Base-by-base conservation (phyloP, 2,888 invertebrate genomes). In the Sphinx pinastri region DNA sequence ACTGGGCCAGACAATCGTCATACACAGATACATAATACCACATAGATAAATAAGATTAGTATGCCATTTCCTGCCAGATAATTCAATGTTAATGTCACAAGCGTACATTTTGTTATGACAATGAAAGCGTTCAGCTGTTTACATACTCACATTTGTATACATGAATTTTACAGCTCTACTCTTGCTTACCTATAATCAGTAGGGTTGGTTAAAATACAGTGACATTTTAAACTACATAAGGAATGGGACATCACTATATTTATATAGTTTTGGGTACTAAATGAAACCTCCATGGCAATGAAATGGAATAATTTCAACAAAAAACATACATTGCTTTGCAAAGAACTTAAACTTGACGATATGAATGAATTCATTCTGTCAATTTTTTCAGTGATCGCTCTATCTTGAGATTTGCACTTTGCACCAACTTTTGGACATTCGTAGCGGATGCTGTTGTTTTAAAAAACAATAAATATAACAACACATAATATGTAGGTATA, bases 171-270 rank as follows among this genome's bases (percentile, higher is more conserved):
- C 84, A 74, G 84, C 85, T 82, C 79, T 92, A 92, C 71, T 92
- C 90, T 77, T 81, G 87, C 91, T 92, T 92, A 90, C 92, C 92
- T 92, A 92, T 83, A 91, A 91, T 60, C 55, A 69, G 47, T 72
- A 79, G 73, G 74, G 73, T 72, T 38, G 70, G 67, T 67, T 74
- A 77, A 76, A 78, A 70, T 68, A 70, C 67, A 68, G 54, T 69
- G 59, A 71, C 69, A 69, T 63, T 25, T 45, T 63, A 31, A 13
- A 54, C 8, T 54, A 45, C 13, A 16, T 55, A 45, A 52, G 51
- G 19, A 31, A 52, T 2, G 19, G n/a, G 19, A 6, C 19, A 25
- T 31, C 5, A 52, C 60, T 54, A 69, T 63, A 19, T 54, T 19
- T 69, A 54, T 38, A 59, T 51, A 60, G 25, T 45, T 60, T 38